These are phyloP conservation scores for Crotalus horridus DNA, from an alignment of 2,113 vertebrate species.

Conservation along the genomic window DNA sequence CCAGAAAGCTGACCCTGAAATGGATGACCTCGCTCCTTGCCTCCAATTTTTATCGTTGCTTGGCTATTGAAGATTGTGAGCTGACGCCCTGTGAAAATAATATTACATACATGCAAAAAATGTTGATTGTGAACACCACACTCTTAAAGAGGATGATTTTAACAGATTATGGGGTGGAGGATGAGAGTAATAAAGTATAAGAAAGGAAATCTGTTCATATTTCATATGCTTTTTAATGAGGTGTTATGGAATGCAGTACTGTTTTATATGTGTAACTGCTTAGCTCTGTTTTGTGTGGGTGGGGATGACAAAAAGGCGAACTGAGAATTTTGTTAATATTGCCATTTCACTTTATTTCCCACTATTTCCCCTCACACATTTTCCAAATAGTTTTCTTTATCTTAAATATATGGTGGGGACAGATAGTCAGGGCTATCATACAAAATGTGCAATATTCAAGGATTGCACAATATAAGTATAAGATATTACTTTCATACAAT, in stretches of 20 bases:
- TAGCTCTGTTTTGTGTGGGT: slow-evolving; percentile 75
- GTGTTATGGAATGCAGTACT: slow-evolving; percentile 81
- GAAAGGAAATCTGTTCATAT: slow-evolving; percentile 81
- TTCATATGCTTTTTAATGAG: slow-evolving; percentile 93
- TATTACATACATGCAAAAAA: slow-evolving; percentile 91
- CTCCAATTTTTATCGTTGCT: slow-evolving; percentile 98
- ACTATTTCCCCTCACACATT: not conserved
- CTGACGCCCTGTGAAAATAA: slow-evolving; percentile 95
- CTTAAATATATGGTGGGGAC: slow-evolving; percentile 20
- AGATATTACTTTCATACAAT: slow-evolving; percentile 39
- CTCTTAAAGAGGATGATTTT: slow-evolving; percentile 73
- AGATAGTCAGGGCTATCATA: slow-evolving; percentile 31
- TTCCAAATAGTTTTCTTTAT: slow-evolving; percentile 37
- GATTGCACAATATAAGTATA: slow-evolving; percentile 30
- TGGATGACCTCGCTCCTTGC: slow-evolving; percentile 89
- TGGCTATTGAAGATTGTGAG: slow-evolving; percentile 99
- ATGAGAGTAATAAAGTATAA: slow-evolving; percentile 98
- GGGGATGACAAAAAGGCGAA: slow-evolving; percentile 76
- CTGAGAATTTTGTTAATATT: slow-evolving; percentile 62
- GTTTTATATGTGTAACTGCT: slow-evolving; percentile 63
- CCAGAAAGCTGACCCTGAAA: slow-evolving; percentile 99
- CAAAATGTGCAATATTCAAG: slow-evolving; percentile 48
- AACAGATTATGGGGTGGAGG: slow-evolving; percentile 88
- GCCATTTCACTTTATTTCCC: not conserved
- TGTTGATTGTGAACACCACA: slow-evolving; percentile 80